These are phyloP conservation scores for Idaea biselata DNA, from an alignment of 2,888 invertebrate species.

Conservation along the genomic window DNA sequence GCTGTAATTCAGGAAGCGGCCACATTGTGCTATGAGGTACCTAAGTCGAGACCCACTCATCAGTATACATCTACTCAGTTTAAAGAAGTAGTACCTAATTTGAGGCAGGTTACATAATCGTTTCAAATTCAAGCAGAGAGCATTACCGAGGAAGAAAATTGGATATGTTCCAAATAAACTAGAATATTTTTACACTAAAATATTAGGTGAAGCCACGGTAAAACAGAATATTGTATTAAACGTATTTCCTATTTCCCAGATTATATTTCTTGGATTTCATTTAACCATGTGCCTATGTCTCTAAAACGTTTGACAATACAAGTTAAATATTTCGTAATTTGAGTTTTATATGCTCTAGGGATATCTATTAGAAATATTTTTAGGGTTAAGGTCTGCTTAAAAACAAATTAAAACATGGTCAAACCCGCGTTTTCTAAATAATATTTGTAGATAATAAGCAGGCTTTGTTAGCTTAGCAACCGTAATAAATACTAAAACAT, in stretches of 20 bases:
- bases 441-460: too few relatives aligned
- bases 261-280: too few relatives aligned
- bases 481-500: too few relatives aligned
- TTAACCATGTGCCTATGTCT: too few relatives aligned
- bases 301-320: too few relatives aligned
- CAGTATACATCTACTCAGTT: not conserved
- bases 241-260: not conserved
- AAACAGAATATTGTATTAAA: not conserved
- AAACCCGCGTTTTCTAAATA: too few relatives aligned
- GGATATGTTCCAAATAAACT: constrained; percentile 17
- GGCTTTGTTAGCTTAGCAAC: too few relatives aligned
- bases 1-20: constrained; percentile 64
- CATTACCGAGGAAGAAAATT: constrained; percentile 10
- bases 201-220: constrained; percentile 6
- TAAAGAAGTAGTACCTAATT: constrained; percentile 42
- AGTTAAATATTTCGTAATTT: too few relatives aligned
- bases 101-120: constrained; percentile 39
- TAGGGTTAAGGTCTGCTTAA: too few relatives aligned
- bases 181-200: constrained; percentile 8
- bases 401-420: too few relatives aligned
- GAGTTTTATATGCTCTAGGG: too few relatives aligned
- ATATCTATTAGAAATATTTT: too few relatives aligned
- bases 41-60: constrained; percentile 8
- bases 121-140: constrained; percentile 16
- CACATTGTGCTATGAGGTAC: constrained; percentile 58